Evolutionary conservation across 2,888 invertebrate species (phyloP).

Genomic region (Philereme transversata): DNA sequence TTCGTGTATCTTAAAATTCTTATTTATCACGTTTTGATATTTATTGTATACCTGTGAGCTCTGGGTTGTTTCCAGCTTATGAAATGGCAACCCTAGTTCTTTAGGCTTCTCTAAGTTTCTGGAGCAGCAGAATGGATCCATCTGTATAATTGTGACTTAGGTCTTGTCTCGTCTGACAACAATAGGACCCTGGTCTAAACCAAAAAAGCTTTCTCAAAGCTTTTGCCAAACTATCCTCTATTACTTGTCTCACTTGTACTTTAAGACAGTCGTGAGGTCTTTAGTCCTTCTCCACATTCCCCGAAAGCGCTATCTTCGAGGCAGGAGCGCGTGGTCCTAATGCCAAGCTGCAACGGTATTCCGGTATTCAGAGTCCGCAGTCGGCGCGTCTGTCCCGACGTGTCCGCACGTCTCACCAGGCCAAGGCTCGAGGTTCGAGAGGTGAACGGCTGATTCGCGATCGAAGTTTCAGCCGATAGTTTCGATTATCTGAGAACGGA

Average conservation of each 20-base stretch:
- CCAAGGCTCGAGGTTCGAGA: not conserved
- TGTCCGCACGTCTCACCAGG: conserved; percentile 41
- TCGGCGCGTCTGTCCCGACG: conserved; percentile 53
- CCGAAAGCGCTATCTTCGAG: conserved; percentile 26
- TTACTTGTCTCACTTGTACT: too few species aligned
- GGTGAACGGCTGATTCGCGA: conserved; percentile 8
- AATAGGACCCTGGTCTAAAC: too few species aligned
- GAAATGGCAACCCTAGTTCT: too few species aligned
- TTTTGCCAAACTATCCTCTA: not conserved
- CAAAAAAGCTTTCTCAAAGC: not conserved
- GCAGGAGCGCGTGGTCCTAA: conserved; percentile 45
- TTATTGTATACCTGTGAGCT: too few species aligned
- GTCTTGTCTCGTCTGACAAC: too few species aligned
- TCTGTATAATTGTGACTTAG: too few species aligned
- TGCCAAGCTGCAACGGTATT: conserved; percentile 42
- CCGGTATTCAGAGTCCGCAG: conserved; percentile 43
- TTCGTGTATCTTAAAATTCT: too few species aligned
- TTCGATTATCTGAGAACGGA: not conserved
- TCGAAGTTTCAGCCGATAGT: conserved; percentile 5
- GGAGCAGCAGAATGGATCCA: too few species aligned
- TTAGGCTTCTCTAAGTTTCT: too few species aligned
- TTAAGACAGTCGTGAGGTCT: conserved; percentile 1
- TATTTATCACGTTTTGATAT: too few species aligned
- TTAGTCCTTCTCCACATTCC: conserved; percentile 5
- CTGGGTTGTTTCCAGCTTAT: too few species aligned